Percentiles rank a stretch among this genome's conserved stretches.
Conservation (phyloP, 1,140 invertebrate species). For the Idris sp. region DNA sequence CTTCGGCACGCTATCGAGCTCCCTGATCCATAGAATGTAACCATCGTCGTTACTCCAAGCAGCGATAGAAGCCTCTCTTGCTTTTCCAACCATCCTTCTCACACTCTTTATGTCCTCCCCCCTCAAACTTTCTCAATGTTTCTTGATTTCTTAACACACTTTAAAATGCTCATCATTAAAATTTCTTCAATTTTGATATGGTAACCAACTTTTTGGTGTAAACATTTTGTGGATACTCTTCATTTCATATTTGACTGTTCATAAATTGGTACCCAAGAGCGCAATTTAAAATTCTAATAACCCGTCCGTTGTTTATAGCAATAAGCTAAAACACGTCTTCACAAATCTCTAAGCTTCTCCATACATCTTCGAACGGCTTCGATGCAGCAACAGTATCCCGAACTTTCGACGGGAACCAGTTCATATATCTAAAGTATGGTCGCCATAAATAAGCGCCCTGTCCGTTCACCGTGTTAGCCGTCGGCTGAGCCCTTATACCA, state of each 20-base stretch:
- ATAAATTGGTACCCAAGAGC: too few relatives aligned
- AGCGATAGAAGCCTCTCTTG: conserved; percentile 58
- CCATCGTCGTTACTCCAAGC: conserved; percentile 59
- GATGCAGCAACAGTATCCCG: conserved; percentile 71
- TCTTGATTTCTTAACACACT: neutral
- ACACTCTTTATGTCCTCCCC: conserved; percentile 27
- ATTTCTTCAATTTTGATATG: too few relatives aligned
- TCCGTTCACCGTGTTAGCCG: conserved; percentile 75
- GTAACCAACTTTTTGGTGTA: too few relatives aligned
- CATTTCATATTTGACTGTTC: too few relatives aligned
- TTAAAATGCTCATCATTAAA: too few relatives aligned
- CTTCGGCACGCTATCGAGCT: conserved; percentile 79
- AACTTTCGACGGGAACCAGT: conserved; percentile 78
- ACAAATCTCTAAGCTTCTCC: conserved; percentile 64
- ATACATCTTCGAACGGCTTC: conserved; percentile 76
- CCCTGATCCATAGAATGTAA: conserved; percentile 76
- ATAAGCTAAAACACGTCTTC: conserved; percentile 44
- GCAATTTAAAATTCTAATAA: conserved; percentile 46
- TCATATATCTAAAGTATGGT: conserved; percentile 79
- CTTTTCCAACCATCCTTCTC: conserved; percentile 64
- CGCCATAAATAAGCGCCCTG: conserved; percentile 78
- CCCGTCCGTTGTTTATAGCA: conserved; percentile 40
- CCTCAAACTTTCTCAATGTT: neutral
- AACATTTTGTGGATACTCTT: too few relatives aligned
- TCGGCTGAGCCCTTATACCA: conserved; percentile 68